Evolutionary conservation across 2,113 vertebrate species (phyloP), one percentile per base, ranked within the genome.

Genomic region (Siniperca knerii): DNA sequence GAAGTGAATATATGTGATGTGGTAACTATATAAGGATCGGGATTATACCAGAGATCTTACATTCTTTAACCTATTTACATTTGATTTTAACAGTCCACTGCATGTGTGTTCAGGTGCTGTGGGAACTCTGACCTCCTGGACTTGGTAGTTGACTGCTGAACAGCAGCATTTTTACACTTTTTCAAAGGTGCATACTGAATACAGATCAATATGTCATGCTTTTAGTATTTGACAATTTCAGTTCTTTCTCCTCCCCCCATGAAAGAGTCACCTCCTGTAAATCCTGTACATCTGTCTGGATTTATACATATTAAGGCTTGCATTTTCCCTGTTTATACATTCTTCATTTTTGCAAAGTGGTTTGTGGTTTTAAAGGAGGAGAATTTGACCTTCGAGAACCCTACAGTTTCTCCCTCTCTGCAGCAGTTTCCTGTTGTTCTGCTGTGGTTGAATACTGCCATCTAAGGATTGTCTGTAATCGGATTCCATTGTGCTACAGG

Each of bases 391-490:
- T 89, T 81, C 48, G 18, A 79, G 77, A 75, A 67, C 55, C 67
- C 87, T 46, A 70, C 73, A 71, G 48, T 54, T 67, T 60, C 73
- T 40, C 66, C 55, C 35, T 65, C 44, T 55, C 21, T 11, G 18
- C 69, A 40, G 37, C 18, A 40, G 44, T 10, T 85, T 82, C 77
- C 65, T 57, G 40, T 85, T 78, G 74, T 84, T 92, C 86, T 81
- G 83, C 83, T 80, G 75, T 92, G 91, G 93, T 92, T 92, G 77
- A 93, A 93, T 73, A 94, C 92, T 94, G 94, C 94, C 94, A 93
- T 91, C 92, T 94, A 93, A 94, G 83, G 94, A 90, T 89, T 87
- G 82, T 4, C 73, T 69, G 48, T 71, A 86, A 87, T 88, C 69
- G 11, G 80, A 87, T 88, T 89, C 44, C 54, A 60, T n/a, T 81